Evolutionary conservation across 2,797 vertebrate species (phyloP), one percentile per base, ranked within the genome.

Genomic region (Margarornis squamiger): DNA sequence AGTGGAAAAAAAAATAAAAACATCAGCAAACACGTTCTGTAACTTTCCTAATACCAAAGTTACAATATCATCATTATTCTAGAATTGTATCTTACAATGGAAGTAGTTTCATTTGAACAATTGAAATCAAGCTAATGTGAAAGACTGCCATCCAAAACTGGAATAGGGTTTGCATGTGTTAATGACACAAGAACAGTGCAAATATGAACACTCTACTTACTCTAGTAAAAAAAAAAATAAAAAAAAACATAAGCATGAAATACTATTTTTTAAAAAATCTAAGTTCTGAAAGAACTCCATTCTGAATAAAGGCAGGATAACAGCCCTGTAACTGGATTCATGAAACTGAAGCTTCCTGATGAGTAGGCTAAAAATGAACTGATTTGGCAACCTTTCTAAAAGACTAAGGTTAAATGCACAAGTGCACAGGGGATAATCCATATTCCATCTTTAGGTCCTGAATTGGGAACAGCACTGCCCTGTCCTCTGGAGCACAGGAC

Each of bases 221-320:
- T 75, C 21, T 34, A 55, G 32, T 59, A 38, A 86, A 57, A 71
- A 59, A 58, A 13, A 15, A 27, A 15, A 12, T 26, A 16, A 27
- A 43, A 55, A 15, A 38, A 54, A 32, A 82, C 86, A 46, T 46
- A 41, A 59, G n/a, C 68, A 88, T 46, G 26, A 87, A 93, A 92
- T 62, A 54, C 3, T 11, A 2, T 0, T 32, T 55, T 72, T 77
- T 62, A 21, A 5, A 2, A 11, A 10, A 23, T 30, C 1, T 38
- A 55, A n/a, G 20, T 46, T 66, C 48, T 51, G 11, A 76, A 84
- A 84, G 30, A 80, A 27, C 36, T 55, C 30, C 2, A 20, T 55
- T 65, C 63, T 49, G 57, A 87, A 34, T 73, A 54, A 58, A 68
- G 19, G 12, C 45, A 72, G 65, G 39, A 6, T 32, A 67, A 58